Conservation (phyloP, 2,888 invertebrate genomes). For the Hedychridium roseum region DNA sequence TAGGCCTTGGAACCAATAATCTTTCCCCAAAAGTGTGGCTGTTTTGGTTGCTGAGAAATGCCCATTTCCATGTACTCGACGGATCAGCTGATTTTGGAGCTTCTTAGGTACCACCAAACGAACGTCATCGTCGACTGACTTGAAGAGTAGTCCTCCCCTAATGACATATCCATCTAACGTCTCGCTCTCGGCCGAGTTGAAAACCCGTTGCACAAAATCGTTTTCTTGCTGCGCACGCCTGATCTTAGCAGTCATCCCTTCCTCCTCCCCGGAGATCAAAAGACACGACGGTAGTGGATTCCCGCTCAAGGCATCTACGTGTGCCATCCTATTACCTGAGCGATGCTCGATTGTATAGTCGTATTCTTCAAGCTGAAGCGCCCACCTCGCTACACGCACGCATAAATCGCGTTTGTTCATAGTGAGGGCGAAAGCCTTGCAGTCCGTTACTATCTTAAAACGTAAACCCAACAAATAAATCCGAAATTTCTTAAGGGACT, state of each 20-base stretch:
- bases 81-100: no score
- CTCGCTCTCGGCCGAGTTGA: no score
- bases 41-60: no score
- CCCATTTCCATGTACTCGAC: no score
- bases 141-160: no score
- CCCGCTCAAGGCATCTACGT: constrained; percentile 18
- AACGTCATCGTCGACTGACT: no score
- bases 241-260: constrained; percentile 4
- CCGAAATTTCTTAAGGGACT: no score
- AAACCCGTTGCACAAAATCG: neutral
- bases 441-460: constrained; percentile 1
- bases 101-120: no score
- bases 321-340: neutral
- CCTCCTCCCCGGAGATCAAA: constrained; percentile 3
- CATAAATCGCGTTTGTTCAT: neutral
- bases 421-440: neutral
- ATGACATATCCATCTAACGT: no score
- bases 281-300: constrained; percentile 6
- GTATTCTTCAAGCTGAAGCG: constrained; percentile 16
- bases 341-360: constrained; percentile 11
- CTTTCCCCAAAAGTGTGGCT: no score
- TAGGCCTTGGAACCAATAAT: no score
- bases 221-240: constrained; percentile 12
- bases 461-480: neutral
- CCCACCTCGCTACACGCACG: constrained; percentile 17